Conservation (phyloP, 2,797 vertebrate species). For the Pelochelys cantorii region DNA sequence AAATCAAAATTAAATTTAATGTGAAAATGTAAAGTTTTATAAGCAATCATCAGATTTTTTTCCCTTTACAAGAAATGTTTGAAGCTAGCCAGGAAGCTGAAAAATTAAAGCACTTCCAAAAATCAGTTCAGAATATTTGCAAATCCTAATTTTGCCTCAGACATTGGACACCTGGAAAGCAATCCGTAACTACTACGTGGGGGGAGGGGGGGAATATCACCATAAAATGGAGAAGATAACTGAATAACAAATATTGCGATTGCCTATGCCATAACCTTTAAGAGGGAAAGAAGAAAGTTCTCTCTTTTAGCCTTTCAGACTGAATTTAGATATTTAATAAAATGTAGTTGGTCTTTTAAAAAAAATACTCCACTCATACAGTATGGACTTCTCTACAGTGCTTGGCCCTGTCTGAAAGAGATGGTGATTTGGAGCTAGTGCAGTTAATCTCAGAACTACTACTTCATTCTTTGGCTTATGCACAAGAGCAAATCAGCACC, state of each 20-base stretch:
- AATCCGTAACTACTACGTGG: not conserved
- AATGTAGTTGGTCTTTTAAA: constrained; percentile 3
- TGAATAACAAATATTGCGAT: not conserved
- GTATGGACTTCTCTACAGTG: not conserved
- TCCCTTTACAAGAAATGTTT: not conserved
- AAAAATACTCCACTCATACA: not conserved
- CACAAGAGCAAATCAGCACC: constrained; percentile 48
- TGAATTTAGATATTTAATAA: constrained; percentile 10
- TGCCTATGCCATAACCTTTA: not conserved
- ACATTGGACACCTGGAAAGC: not conserved
- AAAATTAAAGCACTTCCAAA: constrained; percentile 1
- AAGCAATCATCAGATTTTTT: not conserved
- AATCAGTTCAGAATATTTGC: not conserved
- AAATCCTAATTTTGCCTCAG: not conserved
- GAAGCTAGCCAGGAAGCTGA: constrained; percentile 18
- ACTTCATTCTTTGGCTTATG: constrained; percentile 50
- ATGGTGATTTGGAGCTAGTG: constrained; percentile 35
- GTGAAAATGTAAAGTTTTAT: not conserved
- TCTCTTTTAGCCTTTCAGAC: constrained; percentile 7
- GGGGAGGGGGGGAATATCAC: not conserved
- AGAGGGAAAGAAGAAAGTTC: not conserved
- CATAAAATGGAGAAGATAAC: constrained; percentile 7
- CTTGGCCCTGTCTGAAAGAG: constrained; percentile 1
- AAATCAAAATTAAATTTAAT: not conserved
- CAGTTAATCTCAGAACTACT: constrained; percentile 51